Evolutionary conservation across 2,113 vertebrate genomes (phyloP).

Genomic region (Plestiodon gilberti): DNA sequence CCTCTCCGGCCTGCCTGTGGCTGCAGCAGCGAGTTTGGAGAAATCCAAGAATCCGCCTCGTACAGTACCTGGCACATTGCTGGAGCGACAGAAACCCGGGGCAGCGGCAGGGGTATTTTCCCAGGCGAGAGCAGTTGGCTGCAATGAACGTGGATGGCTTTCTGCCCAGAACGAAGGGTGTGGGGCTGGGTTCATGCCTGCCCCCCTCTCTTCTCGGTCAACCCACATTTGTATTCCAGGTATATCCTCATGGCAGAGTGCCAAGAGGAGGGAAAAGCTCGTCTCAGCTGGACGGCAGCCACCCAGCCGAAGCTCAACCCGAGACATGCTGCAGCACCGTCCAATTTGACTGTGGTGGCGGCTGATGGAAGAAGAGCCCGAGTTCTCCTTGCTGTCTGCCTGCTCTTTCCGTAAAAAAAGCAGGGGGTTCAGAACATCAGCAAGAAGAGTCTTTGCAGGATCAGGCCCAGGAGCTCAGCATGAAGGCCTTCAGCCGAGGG

Average conservation of each 20-base stretch:
- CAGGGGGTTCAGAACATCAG: no score
- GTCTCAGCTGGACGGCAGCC: conserved; percentile 64
- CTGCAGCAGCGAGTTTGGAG: no score
- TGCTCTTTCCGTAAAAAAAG: conserved; percentile 11
- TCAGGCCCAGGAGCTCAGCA: no score
- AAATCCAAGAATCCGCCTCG: neutral
- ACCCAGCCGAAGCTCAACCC: conserved; percentile 59
- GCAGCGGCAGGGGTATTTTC: no score
- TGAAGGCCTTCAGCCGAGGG: no score
- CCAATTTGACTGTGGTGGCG: conserved; percentile 21
- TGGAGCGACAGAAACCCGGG: neutral
- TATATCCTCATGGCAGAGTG: conserved; percentile 38
- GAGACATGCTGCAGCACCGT: neutral
- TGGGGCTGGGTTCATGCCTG: fast-evolving
- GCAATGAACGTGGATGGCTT: neutral
- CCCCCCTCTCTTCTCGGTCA: neutral
- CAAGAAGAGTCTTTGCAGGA: no score
- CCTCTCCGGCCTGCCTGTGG: neutral
- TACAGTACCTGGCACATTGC: neutral
- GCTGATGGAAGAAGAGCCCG: neutral
- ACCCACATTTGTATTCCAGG: conserved; percentile 57
- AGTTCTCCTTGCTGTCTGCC: conserved; percentile 23
- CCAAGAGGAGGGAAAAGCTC: conserved; percentile 46
- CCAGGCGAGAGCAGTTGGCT: neutral
- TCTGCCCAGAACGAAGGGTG: fast-evolving